Percentiles rank a stretch among this genome's conserved stretches.
phyloP scores from a whole-genome alignment of 1,140 invertebrate species.

The Euschistus heros region DNA sequence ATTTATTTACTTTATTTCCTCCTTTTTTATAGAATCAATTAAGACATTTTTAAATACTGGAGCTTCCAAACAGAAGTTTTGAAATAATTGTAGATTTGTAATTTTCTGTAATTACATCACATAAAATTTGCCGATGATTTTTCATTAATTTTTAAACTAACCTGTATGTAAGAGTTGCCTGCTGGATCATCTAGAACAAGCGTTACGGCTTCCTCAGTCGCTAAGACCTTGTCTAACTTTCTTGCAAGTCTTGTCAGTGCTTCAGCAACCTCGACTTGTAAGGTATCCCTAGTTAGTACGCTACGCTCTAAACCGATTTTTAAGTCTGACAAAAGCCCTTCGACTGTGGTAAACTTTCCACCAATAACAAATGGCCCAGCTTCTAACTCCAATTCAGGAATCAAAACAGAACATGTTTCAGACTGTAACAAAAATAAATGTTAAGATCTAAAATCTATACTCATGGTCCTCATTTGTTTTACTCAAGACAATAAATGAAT shows the following conservation, averaged over 20 bases:
- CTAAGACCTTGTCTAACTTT: slow-evolving; percentile 49
- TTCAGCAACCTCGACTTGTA: slow-evolving; percentile 37
- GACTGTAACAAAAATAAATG: slow-evolving; percentile 44
- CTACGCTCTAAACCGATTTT: slow-evolving; percentile 42
- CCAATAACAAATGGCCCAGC: slow-evolving; percentile 74
- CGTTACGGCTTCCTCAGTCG: slow-evolving; percentile 52
- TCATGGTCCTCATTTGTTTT: too few relatives aligned
- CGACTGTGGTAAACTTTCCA: slow-evolving; percentile 90
- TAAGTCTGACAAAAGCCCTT: slow-evolving; percentile 64
- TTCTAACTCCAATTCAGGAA: slow-evolving; percentile 86
- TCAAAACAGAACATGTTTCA: slow-evolving; percentile 76
- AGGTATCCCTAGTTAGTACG: slow-evolving; percentile 54
- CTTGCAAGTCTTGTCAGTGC: slow-evolving; percentile 28
- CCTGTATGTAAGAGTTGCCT: slow-evolving; percentile 94
- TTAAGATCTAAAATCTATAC: not conserved
- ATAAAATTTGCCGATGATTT: too few relatives aligned
- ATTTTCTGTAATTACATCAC: too few relatives aligned
- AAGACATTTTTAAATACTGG: too few relatives aligned
- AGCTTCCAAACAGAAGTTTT: too few relatives aligned
- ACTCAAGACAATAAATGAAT: too few relatives aligned
- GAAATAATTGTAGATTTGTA: too few relatives aligned
- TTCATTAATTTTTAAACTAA: too few relatives aligned
- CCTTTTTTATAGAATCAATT: too few relatives aligned
- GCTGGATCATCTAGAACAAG: slow-evolving; percentile 90
- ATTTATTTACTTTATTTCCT: too few relatives aligned